Conservation (phyloP, 1,140 invertebrate species). For the Dreissena rostriformis region DNA sequence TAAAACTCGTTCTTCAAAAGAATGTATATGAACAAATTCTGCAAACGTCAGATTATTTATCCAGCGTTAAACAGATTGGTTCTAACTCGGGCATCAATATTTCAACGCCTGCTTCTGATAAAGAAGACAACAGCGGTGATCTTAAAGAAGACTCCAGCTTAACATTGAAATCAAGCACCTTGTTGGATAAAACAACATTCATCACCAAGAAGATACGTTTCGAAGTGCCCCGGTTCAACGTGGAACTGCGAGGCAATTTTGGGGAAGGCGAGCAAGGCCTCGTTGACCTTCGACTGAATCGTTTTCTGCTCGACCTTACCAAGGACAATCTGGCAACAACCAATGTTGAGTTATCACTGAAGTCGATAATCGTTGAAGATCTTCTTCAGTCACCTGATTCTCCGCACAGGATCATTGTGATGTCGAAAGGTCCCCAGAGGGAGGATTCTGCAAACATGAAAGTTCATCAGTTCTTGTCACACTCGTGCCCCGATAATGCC, state of each 20-base stretch:
- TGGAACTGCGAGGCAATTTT: conserved; percentile 79
- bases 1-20: conserved; percentile 92
- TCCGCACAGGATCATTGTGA: conserved; percentile 88
- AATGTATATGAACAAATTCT: conserved; percentile 94
- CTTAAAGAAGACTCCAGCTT: not conserved
- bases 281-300: conserved; percentile 91
- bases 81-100: not conserved
- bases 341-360: conserved; percentile 88
- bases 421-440: conserved; percentile 82
- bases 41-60: conserved; percentile 84
- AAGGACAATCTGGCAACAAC: conserved; percentile 86
- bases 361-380: conserved; percentile 94
- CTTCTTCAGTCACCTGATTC: conserved; percentile 89
- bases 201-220: conserved; percentile 74
- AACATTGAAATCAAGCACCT: not conserved
- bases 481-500: conserved; percentile 90
- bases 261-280: conserved; percentile 78
- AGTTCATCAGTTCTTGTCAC: conserved; percentile 85
- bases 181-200: conserved; percentile 22
- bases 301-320: conserved; percentile 90
- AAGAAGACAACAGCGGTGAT: not conserved
- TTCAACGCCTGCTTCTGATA: not conserved
- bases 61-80: conserved; percentile 64
- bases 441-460: conserved; percentile 68
- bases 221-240: conserved; percentile 80